Evolutionary conservation across 1,140 invertebrate genomes (phyloP), one percentile per base, ranked within the genome.

Genomic region (Aphaenogaster rudis): DNA sequence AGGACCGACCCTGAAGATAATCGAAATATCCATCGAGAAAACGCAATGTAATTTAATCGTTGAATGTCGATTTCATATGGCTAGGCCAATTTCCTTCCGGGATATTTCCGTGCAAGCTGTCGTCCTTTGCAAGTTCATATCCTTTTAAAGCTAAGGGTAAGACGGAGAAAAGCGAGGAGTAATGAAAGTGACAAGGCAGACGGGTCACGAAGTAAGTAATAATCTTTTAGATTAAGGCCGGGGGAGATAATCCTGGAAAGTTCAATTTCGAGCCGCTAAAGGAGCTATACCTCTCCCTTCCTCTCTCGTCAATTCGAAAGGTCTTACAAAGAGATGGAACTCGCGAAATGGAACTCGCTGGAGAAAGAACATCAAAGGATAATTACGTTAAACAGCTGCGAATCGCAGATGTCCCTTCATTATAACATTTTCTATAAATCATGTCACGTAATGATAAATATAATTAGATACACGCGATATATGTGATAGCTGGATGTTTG

Each of bases 201-300:
- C 61, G 5, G 28, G 39, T 36, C n/a, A 15, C 36, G 59, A 59
- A 74, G 59, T 72, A 74, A 88, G 89, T 85, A 88, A 88, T 81
- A 90, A 90, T 90, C 89, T 63, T 79, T 85, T 80, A 66, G 80
- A 90, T 90, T 66, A 90, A 90, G 61, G 89, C 85, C 78, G 28
- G 21, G 50, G 54, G 45, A 66, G 86, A 90, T 90, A 85, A 85
- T 61, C 42, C 39, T 81, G 78, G 78, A 42, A 59, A 85, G 89
- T 85, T 90, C 86, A 85, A 90, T 90, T 80, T 82, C 78, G 52
- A 67, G 13, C 66, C 48, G 45, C 33, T 84, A 78, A 87, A 84
- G 54, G 72, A 87, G 36, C 39, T 42, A 36, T 17, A 13, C 9
- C n/a, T 28, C 13, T 69, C 17, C 21, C 63, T 45, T 48, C 61